Evolutionary conservation across 2,888 invertebrate genomes (phyloP).

Genomic region (Dyspetes luteomarginatus): DNA sequence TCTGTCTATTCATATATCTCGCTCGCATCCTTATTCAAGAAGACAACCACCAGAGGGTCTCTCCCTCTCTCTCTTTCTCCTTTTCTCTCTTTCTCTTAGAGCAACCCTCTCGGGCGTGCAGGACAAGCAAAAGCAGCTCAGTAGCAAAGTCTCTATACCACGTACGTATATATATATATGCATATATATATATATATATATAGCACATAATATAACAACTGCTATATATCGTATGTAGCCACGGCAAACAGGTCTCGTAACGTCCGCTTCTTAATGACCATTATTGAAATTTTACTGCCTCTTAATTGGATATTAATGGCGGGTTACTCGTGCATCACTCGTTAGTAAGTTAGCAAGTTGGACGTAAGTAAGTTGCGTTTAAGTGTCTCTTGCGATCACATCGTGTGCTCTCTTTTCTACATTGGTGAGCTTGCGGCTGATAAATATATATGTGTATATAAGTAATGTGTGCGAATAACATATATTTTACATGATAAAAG

Average conservation of each 20-base stretch:
- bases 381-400: constrained; percentile 58
- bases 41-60: constrained; percentile 25
- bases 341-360: constrained; percentile 73
- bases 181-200: constrained; percentile 11
- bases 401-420: constrained; percentile 1
- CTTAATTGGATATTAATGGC: constrained; percentile 83
- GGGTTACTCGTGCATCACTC: constrained; percentile 76
- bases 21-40: constrained; percentile 16
- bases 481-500: constrained; percentile 7
- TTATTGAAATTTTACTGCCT: constrained; percentile 83
- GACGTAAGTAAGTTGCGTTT: constrained; percentile 63
- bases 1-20: no score
- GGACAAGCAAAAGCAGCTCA: constrained; percentile 36
- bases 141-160: constrained; percentile 13
- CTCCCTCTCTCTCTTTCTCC: constrained; percentile 10
- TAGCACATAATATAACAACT: constrained; percentile 23
- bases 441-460: background rate
- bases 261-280: constrained; percentile 82
- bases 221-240: constrained; percentile 40
- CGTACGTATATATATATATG: no score
- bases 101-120: constrained; percentile 58
- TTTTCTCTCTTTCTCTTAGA: constrained; percentile 23
- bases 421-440: background rate
- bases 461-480: background rate
- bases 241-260: constrained; percentile 76